Conservation (phyloP, 1,140 invertebrate species). For the Drosophila insularis region DNA sequence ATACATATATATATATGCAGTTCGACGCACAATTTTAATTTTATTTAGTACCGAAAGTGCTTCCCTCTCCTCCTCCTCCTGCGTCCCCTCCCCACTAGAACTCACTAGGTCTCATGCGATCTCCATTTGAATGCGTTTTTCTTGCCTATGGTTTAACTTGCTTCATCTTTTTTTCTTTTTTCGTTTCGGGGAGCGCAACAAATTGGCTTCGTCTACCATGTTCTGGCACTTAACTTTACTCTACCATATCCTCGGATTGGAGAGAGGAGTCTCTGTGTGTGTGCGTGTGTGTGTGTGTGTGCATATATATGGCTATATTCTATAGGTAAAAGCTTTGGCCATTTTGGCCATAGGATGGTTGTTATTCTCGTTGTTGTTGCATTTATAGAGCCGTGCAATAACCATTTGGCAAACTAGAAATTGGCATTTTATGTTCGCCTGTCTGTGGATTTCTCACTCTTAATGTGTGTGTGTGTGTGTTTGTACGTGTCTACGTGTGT, state of each 20-base stretch:
- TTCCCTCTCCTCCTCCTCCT: not conserved
- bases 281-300: constrained; percentile 2
- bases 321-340: constrained; percentile 54
- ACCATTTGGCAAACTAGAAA: constrained; percentile 79
- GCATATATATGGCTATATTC: constrained; percentile 28
- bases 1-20: constrained; percentile 33
- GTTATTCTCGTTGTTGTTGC: constrained; percentile 35
- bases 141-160: constrained; percentile 25
- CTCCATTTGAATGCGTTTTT: constrained; percentile 24
- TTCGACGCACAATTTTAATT: constrained; percentile 71
- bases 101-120: not conserved
- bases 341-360: constrained; percentile 43
- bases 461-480: not conserved
- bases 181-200: constrained; percentile 51
- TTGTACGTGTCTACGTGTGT: constrained; percentile 21
- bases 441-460: constrained; percentile 44
- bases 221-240: constrained; percentile 63
- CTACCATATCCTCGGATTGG: constrained; percentile 10
- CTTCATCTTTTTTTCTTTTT: constrained; percentile 28
- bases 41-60: constrained; percentile 36
- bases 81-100: not conserved
- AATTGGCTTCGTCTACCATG: constrained; percentile 61
- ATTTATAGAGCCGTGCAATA: constrained; percentile 64
- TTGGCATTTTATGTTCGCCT: constrained; percentile 77
- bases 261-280: constrained; percentile 8